Evolutionary conservation across 1,140 invertebrate genomes (phyloP), one percentile per base, ranked within the genome.

Genomic region (Ephestia elutella): DNA sequence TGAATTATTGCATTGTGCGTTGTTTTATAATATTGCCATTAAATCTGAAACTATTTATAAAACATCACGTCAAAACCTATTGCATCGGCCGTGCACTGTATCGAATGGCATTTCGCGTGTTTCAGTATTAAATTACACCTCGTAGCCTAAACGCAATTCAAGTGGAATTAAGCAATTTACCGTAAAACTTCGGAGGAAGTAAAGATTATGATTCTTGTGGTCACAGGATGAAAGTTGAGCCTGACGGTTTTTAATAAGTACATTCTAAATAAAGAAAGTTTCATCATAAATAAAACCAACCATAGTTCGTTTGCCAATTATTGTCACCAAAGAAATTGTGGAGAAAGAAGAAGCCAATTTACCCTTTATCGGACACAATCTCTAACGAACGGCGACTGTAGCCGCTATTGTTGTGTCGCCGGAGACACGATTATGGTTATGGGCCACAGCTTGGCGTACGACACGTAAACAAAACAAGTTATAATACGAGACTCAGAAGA

Each of bases 121-220:
- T 70, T 65, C 50, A 32, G 68, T 82, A 78, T 83, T 60, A 67
- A 50, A 72, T 85, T 83, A 75, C 82, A 60, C 56, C 57, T 53
- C 67, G 51, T 55, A 56, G 57, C 25, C 21, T 60, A 59, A 65
- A 68, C 63, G 72, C 69, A n/a, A 75, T 64, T 78, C 71, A 68
- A 62, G 61, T 67, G 73, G 68, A 76, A 80, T 78, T 75, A 78
- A 74, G 65, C 64, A 68, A 73, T 68, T 81, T 79, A 78, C 76
- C 66, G 70, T 65, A 70, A 75, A 80, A 76, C 69, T 62, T 65
- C 63, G 61, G 65, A 66, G 69, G 71, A 76, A 80, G 68, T 78
- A 54, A 54, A 35, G 49, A 58, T 50, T 49, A 49, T 53, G 50
- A 53, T 19, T 49, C 49, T 20, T 38, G 28, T 51, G 30, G 49